A percentile compares a stretch with the other conserved stretches of the same genome.
Conservation (phyloP, 2,113 vertebrate species). For the Parus major region DNA sequence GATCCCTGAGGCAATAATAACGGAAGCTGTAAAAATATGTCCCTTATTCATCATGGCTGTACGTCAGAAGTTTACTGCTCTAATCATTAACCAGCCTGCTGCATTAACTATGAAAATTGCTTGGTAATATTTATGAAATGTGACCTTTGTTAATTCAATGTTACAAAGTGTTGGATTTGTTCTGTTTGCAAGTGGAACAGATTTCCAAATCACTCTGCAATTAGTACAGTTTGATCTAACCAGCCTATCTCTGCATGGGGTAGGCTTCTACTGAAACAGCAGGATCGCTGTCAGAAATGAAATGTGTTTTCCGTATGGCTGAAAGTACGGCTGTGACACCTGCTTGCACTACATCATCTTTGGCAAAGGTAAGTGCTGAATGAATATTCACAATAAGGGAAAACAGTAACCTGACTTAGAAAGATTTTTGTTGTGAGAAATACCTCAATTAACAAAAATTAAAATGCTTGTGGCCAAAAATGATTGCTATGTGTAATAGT, state of each 20-base stretch:
- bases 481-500: not conserved
- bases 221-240: slow-evolving; percentile 68
- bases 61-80: slow-evolving; percentile 32
- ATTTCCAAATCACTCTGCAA: slow-evolving; percentile 59
- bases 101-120: slow-evolving; percentile 60
- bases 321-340: slow-evolving; percentile 39
- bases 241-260: slow-evolving; percentile 61
- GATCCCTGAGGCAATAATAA: slow-evolving; percentile 25
- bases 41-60: slow-evolving; percentile 23
- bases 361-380: slow-evolving; percentile 48
- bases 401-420: not conserved
- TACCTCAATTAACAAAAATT: not conserved
- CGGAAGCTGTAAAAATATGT: slow-evolving; percentile 2
- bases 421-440: not conserved
- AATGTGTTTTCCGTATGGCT: slow-evolving; percentile 43
- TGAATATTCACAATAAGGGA: slow-evolving; percentile 7
- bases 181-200: slow-evolving; percentile 65
- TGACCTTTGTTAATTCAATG: slow-evolving; percentile 65
- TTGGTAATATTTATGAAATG: slow-evolving; percentile 64
- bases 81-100: slow-evolving; percentile 61
- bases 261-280: slow-evolving; percentile 51
- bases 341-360: slow-evolving; percentile 56
- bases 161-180: slow-evolving; percentile 41
- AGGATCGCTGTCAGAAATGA: slow-evolving; percentile 29
- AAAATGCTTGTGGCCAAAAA: not conserved